These are phyloP conservation scores for Meteorus colon DNA, from an alignment of 2,888 invertebrate genomes.

Conservation along the genomic window DNA sequence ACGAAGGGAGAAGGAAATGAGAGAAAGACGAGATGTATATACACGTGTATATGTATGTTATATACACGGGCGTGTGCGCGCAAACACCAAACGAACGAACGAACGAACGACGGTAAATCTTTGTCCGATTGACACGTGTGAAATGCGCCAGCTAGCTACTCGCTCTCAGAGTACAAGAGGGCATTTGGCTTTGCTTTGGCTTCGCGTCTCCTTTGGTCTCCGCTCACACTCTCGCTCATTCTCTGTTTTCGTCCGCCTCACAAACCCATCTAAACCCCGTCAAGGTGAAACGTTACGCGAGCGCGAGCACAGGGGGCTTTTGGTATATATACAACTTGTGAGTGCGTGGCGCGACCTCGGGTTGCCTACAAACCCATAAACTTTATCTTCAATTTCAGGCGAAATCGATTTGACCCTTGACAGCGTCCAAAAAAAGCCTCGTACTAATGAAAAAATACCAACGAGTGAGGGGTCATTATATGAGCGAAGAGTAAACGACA, in stretches of 20 bases:
- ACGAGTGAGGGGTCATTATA: slow-evolving; percentile 21
- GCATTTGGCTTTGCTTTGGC: slow-evolving; percentile 52
- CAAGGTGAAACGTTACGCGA: slow-evolving; percentile 28
- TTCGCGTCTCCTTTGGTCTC: slow-evolving; percentile 40
- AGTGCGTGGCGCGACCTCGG: slow-evolving; percentile 40
- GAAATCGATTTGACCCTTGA: slow-evolving; percentile 69
- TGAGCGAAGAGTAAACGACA: background rate
- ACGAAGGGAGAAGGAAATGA: slow-evolving; percentile 59
- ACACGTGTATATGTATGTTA: slow-evolving; percentile 42
- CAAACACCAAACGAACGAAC: slow-evolving; percentile 25
- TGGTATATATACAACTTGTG: slow-evolving; percentile 12
- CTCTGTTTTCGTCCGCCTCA: slow-evolving; percentile 18
- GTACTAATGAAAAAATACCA: slow-evolving; percentile 46
- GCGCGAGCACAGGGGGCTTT: slow-evolving; percentile 1
- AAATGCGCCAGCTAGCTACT: slow-evolving; percentile 67
- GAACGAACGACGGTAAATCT: slow-evolving; percentile 65
- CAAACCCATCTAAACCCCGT: slow-evolving; percentile 35
- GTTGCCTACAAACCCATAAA: slow-evolving; percentile 60
- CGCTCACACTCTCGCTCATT: slow-evolving; percentile 5
- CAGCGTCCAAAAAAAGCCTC: slow-evolving; percentile 44
- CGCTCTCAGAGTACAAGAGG: slow-evolving; percentile 39
- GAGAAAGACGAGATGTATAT: slow-evolving; percentile 51
- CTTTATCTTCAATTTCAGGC: slow-evolving; percentile 66
- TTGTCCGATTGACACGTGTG: slow-evolving; percentile 69
- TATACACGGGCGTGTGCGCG: slow-evolving; percentile 12